These are phyloP conservation scores for Sorex maritimensis DNA, from an alignment of 2,797 vertebrate genomes.

Conservation along the genomic window DNA sequence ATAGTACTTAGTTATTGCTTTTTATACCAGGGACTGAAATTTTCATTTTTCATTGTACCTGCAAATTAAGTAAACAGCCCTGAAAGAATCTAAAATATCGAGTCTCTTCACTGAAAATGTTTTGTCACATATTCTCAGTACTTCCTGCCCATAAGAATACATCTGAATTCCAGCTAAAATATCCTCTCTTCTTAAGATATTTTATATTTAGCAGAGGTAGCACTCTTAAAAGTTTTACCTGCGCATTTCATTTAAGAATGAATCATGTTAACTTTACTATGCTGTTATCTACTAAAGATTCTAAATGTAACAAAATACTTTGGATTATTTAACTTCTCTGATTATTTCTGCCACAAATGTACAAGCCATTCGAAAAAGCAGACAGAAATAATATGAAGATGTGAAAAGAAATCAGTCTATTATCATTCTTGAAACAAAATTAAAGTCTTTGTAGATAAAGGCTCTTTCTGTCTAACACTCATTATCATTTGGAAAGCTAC, in stretches of 20 bases:
- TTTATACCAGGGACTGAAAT: not conserved
- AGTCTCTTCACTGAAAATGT: not conserved
- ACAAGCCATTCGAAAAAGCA: conserved; percentile 30
- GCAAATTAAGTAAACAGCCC: not conserved
- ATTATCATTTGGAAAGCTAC: not conserved
- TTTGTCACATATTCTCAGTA: not conserved
- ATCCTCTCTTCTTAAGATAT: not conserved
- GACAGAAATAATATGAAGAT: not conserved
- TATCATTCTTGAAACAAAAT: not conserved
- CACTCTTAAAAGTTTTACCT: not conserved
- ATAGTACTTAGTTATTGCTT: not conserved
- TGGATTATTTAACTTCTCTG: not conserved
- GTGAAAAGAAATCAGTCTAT: not conserved
- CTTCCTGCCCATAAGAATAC: not conserved
- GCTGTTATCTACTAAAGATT: not conserved
- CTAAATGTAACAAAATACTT: conserved; percentile 1
- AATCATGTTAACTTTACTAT: too few relatives aligned
- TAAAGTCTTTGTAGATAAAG: conserved; percentile 5
- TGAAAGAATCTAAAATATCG: conserved; percentile 2
- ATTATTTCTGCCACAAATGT: conserved; percentile 18
- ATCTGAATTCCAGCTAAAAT: too few relatives aligned
- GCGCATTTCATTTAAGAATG: not conserved
- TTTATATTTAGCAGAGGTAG: not conserved
- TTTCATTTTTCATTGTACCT: not conserved
- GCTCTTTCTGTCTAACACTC: not conserved